Percentiles rank a stretch among this genome's conserved stretches.
Conservation (phyloP, 2,797 vertebrate species). For the Glossophaga mutica region DNA sequence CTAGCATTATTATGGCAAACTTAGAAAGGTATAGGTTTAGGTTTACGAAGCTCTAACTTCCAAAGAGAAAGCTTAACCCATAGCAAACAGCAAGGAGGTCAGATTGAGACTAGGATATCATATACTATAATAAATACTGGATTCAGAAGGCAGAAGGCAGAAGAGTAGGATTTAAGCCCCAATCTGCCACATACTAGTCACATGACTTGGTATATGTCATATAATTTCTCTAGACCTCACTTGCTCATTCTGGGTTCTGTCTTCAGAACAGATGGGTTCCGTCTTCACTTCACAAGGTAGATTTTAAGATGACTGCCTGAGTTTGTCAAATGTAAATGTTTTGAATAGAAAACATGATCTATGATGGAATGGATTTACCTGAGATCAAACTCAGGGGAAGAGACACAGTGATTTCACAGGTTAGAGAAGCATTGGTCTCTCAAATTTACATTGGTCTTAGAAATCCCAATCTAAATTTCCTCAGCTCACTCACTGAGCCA, state of each 20-base stretch:
- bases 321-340: not conserved
- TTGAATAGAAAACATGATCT: not conserved
- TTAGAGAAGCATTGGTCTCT: not conserved
- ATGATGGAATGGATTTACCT: not conserved
- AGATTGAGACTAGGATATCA: not conserved
- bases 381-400: not conserved
- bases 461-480: not conserved
- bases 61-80: not conserved
- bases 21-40: not conserved
- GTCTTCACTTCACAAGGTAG: not conserved
- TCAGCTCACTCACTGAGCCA: not conserved
- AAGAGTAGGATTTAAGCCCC: not conserved
- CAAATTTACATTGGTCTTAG: not conserved
- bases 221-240: not conserved
- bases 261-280: not conserved
- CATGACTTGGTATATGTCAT: not conserved
- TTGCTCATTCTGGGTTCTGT: not conserved
- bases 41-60: not conserved
- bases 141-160: not conserved
- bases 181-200: not conserved
- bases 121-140: not conserved
- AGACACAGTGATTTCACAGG: conserved; percentile 13
- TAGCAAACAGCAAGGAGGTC: not conserved
- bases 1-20: not conserved
- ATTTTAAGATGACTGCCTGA: not conserved